Conservation (phyloP, 2,888 invertebrate genomes). For the Clivina fossor region DNA sequence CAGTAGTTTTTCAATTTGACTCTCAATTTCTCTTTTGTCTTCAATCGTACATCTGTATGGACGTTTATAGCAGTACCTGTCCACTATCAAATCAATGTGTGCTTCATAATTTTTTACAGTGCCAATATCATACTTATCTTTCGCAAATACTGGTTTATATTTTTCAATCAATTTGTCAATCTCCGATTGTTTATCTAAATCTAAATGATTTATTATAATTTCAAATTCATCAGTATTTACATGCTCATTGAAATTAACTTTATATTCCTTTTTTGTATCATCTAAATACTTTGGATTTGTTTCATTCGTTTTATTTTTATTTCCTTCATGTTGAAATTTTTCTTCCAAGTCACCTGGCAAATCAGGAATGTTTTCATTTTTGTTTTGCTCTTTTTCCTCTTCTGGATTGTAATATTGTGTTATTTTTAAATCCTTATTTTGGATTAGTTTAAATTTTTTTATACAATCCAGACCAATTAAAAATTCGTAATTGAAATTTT, state of each 20-base stretch:
- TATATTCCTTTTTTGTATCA: background rate
- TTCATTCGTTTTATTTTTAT: background rate
- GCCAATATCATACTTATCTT: conserved; percentile 37
- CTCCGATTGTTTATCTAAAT: conserved; percentile 21
- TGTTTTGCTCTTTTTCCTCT: too few species aligned
- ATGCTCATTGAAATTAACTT: conserved; percentile 35
- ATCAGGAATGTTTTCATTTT: conserved; percentile 5
- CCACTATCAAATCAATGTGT: too few species aligned
- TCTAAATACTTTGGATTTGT: background rate
- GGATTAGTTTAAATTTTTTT: conserved; percentile 34
- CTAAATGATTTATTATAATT: conserved; percentile 31
- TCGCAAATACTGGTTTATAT: conserved; percentile 35
- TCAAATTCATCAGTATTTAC: conserved; percentile 28
- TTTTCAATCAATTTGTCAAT: conserved; percentile 27
- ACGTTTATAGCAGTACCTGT: too few species aligned
- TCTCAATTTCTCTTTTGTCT: too few species aligned
- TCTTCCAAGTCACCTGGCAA: background rate
- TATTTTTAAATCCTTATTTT: conserved; percentile 36
- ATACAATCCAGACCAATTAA: conserved; percentile 38
- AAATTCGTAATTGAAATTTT: conserved; percentile 39
- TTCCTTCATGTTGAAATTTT: conserved; percentile 2
- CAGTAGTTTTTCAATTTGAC: too few species aligned
- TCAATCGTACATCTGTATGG: too few species aligned
- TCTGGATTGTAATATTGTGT: conserved; percentile 17
- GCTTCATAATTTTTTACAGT: conserved; percentile 35